phyloP scores from a whole-genome alignment of 1,140 invertebrate genomes.

The Papilio polytes region DNA sequence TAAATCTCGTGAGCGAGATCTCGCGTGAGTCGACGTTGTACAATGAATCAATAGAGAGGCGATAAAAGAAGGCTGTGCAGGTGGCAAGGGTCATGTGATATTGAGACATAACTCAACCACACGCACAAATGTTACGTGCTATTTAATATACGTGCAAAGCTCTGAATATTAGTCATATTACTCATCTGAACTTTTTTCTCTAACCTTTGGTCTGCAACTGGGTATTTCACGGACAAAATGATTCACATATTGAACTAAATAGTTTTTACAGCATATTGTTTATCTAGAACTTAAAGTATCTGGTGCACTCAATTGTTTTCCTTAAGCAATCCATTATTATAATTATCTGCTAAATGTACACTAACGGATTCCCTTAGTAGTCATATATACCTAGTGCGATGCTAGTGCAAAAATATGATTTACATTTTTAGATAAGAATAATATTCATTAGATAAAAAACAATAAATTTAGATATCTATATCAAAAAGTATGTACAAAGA shows the following conservation, averaged over 20 bases:
- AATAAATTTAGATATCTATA: not conserved
- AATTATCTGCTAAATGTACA: too few relatives aligned
- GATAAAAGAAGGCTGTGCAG: constrained; percentile 58
- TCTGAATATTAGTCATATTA: not conserved
- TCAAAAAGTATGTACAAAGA: too few relatives aligned
- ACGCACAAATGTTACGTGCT: constrained; percentile 45
- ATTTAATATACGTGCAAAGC: constrained; percentile 33
- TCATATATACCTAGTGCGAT: too few relatives aligned
- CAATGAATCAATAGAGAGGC: constrained; percentile 61
- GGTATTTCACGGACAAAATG: not conserved
- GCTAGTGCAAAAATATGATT: too few relatives aligned
- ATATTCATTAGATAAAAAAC: too few relatives aligned
- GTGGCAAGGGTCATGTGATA: constrained; percentile 64
- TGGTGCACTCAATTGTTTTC: not conserved
- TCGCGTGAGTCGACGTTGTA: constrained; percentile 58
- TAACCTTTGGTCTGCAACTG: too few relatives aligned
- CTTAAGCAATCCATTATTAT: too few relatives aligned
- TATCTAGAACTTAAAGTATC: not conserved
- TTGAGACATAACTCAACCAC: constrained; percentile 67
- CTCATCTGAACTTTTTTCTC: not conserved
- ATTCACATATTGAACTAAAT: not conserved
- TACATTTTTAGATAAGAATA: too few relatives aligned
- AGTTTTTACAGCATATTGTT: not conserved
- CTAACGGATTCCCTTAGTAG: too few relatives aligned
- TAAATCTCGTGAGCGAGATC: constrained; percentile 37